These are phyloP conservation scores for Dicerorhinus sumatrensis DNA, from an alignment of 2,113 vertebrate genomes.

Conservation along the genomic window DNA sequence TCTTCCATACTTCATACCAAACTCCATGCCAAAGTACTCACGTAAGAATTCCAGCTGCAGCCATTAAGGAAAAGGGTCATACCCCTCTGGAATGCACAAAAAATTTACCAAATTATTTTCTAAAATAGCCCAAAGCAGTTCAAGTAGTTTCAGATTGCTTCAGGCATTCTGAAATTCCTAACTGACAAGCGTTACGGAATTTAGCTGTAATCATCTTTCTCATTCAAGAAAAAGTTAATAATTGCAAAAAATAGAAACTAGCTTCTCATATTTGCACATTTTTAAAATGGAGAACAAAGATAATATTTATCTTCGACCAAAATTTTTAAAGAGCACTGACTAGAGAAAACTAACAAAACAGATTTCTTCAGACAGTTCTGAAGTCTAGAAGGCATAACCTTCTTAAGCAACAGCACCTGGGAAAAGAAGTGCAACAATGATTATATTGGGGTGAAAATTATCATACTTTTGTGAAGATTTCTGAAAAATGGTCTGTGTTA, in stretches of 20 bases:
- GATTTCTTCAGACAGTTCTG: conserved; percentile 6
- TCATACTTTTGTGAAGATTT: not conserved
- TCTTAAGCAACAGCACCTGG: not conserved
- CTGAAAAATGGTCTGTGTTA: not conserved
- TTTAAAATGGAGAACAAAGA: conserved; percentile 58
- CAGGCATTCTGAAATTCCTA: conserved; percentile 68
- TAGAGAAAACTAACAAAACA: conserved; percentile 13
- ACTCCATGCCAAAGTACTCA: not conserved
- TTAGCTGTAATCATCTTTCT: conserved; percentile 57
- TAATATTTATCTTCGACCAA: conserved; percentile 51
- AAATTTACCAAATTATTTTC: conserved; percentile 73
- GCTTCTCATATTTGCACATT: conserved; percentile 9
- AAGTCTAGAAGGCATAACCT: not conserved
- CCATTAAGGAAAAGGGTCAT: conserved; percentile 37
- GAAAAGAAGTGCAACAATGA: not conserved
- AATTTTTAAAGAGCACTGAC: conserved; percentile 53
- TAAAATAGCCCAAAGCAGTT: conserved; percentile 74
- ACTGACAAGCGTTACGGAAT: conserved; percentile 40
- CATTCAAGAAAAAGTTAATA: conserved; percentile 65
- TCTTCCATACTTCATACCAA: not conserved
- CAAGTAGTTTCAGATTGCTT: conserved; percentile 61
- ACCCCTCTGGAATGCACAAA: conserved; percentile 49
- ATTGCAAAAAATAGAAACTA: conserved; percentile 46
- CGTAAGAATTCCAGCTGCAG: not conserved
- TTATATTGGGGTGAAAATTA: not conserved